These are phyloP conservation scores for Centropristis striata DNA, from an alignment of 2,113 vertebrate species.

Conservation along the genomic window DNA sequence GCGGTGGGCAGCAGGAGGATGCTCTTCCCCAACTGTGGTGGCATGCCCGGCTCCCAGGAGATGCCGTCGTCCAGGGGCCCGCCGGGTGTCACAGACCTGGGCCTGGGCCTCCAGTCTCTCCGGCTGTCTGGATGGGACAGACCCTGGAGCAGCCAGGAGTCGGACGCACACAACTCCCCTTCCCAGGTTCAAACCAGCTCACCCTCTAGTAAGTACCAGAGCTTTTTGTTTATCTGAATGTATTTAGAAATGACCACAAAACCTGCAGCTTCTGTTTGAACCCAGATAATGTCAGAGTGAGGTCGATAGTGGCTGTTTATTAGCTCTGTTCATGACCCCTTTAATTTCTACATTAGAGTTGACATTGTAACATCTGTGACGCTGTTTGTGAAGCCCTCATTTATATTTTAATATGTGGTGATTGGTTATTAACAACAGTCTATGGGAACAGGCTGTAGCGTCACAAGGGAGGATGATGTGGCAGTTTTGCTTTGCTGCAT, in stretches of 20 bases:
- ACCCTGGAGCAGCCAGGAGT: slow-evolving; percentile 97
- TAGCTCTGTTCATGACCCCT: not conserved
- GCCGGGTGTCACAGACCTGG: slow-evolving; percentile 92
- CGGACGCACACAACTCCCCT: slow-evolving; percentile 80
- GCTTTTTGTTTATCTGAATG: not conserved
- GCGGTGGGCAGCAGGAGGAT: slow-evolving; percentile 94
- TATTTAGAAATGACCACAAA: not conserved
- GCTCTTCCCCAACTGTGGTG: slow-evolving; percentile 92
- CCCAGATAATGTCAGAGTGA: not conserved
- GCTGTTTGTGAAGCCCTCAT: not conserved
- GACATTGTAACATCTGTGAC: not conserved
- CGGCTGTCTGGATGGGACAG: slow-evolving; percentile 95
- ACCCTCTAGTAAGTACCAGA: slow-evolving; percentile 90
- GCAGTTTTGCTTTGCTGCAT: slow-evolving; percentile 79
- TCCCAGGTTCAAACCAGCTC: slow-evolving; percentile 89
- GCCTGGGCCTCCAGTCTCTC: slow-evolving; percentile 97
- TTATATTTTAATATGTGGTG: slow-evolving; percentile 38
- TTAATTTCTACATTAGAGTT: not conserved
- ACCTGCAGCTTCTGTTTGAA: not conserved
- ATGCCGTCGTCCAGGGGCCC: slow-evolving; percentile 89
- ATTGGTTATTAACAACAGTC: slow-evolving; percentile 31
- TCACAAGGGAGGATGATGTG: slow-evolving; percentile 79
- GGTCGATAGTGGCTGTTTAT: not conserved
- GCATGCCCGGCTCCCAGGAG: slow-evolving; percentile 85
- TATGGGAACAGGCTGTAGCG: slow-evolving; percentile 57